Percentiles rank a stretch among this genome's conserved stretches.
Conservation (phyloP, 2,113 vertebrate genomes). For the Atherinomorus stipes region DNA sequence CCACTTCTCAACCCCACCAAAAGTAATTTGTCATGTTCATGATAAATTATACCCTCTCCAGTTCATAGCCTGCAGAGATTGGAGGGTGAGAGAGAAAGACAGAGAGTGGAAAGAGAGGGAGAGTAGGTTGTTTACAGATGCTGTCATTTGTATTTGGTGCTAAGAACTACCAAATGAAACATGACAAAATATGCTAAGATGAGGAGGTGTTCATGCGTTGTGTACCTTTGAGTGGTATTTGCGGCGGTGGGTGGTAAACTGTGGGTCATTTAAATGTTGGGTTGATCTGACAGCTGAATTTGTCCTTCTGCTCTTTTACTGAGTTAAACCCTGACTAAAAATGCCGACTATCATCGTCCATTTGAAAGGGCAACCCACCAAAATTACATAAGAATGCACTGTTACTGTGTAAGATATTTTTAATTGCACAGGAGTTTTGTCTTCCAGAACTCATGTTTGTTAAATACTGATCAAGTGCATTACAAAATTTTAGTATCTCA, state of each 20-base stretch:
- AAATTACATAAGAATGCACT: not conserved
- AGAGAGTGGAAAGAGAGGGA: conserved; percentile 26
- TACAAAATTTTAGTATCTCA: too few relatives aligned
- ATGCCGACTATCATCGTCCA: not conserved
- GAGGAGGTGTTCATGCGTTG: conserved; percentile 28
- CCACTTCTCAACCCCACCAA: conserved; percentile 56
- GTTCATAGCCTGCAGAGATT: conserved; percentile 63
- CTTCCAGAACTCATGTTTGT: too few relatives aligned
- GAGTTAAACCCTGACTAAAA: conserved; percentile 47
- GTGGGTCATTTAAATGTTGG: conserved; percentile 27
- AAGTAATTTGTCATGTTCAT: conserved; percentile 79
- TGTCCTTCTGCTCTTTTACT: conserved; percentile 24
- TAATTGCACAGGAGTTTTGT: not conserved
- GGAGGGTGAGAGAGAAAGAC: conserved; percentile 9
- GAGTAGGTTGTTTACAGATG: conserved; percentile 63
- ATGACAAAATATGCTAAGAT: conserved; percentile 62
- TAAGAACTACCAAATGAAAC: conserved; percentile 59
- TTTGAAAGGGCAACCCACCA: conserved; percentile 12
- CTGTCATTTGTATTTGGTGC: conserved; percentile 66
- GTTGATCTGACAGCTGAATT: conserved; percentile 31
- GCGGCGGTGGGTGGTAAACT: conserved; percentile 39
- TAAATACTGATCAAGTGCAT: too few relatives aligned
- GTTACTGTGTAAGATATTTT: not conserved
- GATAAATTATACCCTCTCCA: conserved; percentile 77
- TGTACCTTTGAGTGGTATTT: conserved; percentile 24